phyloP scores from a whole-genome alignment of 2,888 invertebrate species.

The Notodonta ziczac region DNA sequence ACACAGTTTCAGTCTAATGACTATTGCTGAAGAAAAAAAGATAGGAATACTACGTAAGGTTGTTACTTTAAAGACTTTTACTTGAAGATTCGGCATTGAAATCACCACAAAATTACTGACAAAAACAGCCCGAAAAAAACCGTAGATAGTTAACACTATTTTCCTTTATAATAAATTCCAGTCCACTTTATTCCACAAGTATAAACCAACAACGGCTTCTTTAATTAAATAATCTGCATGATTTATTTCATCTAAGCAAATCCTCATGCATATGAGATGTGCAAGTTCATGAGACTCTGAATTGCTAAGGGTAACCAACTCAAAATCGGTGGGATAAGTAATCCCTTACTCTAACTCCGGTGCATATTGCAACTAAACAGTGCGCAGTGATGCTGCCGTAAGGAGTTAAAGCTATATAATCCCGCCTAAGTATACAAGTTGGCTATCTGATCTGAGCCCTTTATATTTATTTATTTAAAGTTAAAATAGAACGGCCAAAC shows the following conservation, averaged over 20 bases:
- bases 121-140: too few species aligned
- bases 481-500: too few species aligned
- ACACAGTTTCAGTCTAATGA: too few species aligned
- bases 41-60: too few species aligned
- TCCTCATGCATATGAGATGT: conserved; percentile 12
- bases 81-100: too few species aligned
- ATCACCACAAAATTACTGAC: too few species aligned
- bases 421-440: conserved; percentile 19
- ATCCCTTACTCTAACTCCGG: conserved; percentile 29
- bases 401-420: conserved; percentile 3
- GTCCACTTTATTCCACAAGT: too few species aligned
- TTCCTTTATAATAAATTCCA: too few species aligned
- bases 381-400: conserved; percentile 24
- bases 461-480: conserved; percentile 2
- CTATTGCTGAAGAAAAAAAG: too few species aligned
- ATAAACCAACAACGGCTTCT: not conserved
- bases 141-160: too few species aligned
- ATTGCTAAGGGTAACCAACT: conserved; percentile 39
- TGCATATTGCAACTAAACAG: conserved; percentile 31
- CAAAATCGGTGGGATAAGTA: conserved; percentile 32
- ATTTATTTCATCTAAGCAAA: conserved; percentile 19
- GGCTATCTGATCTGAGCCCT: conserved; percentile 32
- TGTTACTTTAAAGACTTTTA: too few species aligned
- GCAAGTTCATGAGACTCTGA: not conserved
- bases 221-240: conserved; percentile 8